Base-by-base conservation (phyloP, 2,113 vertebrate genomes). In the Onychostoma macrolepis region DNA sequence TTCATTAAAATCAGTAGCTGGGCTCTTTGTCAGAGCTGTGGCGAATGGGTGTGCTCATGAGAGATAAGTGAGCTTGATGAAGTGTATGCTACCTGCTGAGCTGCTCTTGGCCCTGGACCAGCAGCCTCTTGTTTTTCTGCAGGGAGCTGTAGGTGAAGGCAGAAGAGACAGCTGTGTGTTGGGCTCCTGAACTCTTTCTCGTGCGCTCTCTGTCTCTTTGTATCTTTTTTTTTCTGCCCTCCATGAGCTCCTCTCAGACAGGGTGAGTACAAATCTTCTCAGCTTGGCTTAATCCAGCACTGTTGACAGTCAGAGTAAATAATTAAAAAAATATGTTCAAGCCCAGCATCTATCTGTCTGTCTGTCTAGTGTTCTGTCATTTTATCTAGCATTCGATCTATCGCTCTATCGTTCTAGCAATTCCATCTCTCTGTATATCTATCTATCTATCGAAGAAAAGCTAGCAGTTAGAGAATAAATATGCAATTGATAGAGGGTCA, bases 241-340 rank as follows among this genome's bases (percentile, higher is more conserved):
- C 28, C 69, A 58, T 61, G 84, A 81, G 75, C 80, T 87, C 48
- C 79, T 82, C 45, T 76, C 26, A 84, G 33, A 63, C 85, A 85
- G 61, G 19, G 72, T 33, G 83, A 88, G 82, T 78, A 87, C 87
- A 87, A 83, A 87, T 85, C 89, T 89, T 38, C 86, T 85, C 86
- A 90, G 76, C 78, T 88, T 74, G 90, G 87, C 80, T 88, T 79
- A 88, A 65, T 65, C 38, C 78, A n/a, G 43, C 67, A 77, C 85
- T 69, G 74, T 83, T 91, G 90, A 88, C 85, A 89, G 79, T 80
- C 61, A 41, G 87, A 80, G 89, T 90, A 90, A 90, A 89, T 87
- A 80, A 77, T 85, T 13, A 86, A 87, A 36, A 86, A 80, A 75
- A 86, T 83, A 65, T 61, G 88, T 90, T 58, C 48, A 33, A 50